phyloP scores from a whole-genome alignment of 2,113 vertebrate species.

The Dipodomys ordii region DNA sequence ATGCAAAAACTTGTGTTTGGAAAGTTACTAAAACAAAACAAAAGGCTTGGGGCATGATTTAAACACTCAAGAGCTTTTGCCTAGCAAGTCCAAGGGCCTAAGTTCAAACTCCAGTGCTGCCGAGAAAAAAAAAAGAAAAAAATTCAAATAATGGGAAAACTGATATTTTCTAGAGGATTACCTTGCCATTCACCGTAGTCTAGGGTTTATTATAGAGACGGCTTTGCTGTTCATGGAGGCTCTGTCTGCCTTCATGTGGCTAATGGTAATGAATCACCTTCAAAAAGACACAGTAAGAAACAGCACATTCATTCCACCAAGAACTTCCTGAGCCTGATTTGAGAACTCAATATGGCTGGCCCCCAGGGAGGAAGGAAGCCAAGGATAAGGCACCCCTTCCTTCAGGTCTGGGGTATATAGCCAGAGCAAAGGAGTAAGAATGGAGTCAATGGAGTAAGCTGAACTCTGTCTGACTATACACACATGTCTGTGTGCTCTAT shows the following conservation, averaged over 20 bases:
- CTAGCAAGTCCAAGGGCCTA: too few species aligned
- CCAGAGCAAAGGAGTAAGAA: neutral
- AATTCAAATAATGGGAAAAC: neutral
- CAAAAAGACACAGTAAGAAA: constrained; percentile 40
- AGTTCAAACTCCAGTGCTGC: too few species aligned
- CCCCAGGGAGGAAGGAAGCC: neutral
- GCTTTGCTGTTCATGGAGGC: neutral
- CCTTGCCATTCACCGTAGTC: fast-evolving
- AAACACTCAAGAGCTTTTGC: too few species aligned
- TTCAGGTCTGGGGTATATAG: neutral
- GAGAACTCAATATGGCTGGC: neutral
- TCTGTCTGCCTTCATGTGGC: constrained; percentile 29
- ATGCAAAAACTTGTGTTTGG: too few species aligned
- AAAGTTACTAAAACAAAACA: too few species aligned
- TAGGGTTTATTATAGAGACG: neutral
- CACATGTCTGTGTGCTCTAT: neutral
- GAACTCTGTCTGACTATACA: neutral
- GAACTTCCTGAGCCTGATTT: neutral
- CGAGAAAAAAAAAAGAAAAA: too few species aligned
- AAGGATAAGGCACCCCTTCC: neutral
- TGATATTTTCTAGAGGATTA: neutral
- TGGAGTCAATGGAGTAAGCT: neutral
- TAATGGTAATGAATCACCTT: constrained; percentile 18
- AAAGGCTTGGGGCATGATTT: too few species aligned
- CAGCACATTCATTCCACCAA: constrained; percentile 36